Conservation (phyloP, 37 sponge, comb jelly and placozoan genomes). For the Petrosia ficiformis region DNA sequence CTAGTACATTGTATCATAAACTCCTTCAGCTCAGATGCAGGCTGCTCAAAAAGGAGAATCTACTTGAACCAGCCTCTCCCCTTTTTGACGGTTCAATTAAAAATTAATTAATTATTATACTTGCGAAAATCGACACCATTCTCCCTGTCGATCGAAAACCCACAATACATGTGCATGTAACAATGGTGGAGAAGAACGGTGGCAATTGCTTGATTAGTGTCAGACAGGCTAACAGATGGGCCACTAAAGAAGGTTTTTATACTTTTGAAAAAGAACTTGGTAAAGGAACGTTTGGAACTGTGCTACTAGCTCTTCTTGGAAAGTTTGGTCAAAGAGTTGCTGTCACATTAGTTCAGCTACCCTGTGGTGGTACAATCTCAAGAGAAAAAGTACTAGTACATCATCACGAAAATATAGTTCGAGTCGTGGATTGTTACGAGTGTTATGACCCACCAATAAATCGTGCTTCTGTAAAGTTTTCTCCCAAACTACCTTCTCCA, state of each 20-base stretch:
- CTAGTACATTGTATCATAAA: no score
- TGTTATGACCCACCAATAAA: not conserved
- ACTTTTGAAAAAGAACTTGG: not conserved
- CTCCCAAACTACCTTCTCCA: not conserved
- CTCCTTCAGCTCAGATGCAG: no score
- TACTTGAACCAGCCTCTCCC: no score
- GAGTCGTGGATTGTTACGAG: not conserved
- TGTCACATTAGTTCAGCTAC: not conserved
- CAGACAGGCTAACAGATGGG: conserved; percentile 6
- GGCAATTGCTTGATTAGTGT: no score
- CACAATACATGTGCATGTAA: no score
- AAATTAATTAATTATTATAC: no score
- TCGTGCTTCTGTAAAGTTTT: not conserved
- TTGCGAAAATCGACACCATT: no score
- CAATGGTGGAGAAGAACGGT: no score
- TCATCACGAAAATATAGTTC: not conserved
- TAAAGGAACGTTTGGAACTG: not conserved
- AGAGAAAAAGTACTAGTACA: not conserved
- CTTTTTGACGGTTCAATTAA: no score
- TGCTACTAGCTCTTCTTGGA: not conserved
- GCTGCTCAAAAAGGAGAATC: no score
- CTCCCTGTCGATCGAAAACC: no score
- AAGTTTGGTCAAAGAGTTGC: not conserved
- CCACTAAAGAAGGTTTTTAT: not conserved
- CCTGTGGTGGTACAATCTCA: not conserved